Evolutionary conservation across 2,113 vertebrate genomes (phyloP).

Genomic region (Tricholaema leucomelas): DNA sequence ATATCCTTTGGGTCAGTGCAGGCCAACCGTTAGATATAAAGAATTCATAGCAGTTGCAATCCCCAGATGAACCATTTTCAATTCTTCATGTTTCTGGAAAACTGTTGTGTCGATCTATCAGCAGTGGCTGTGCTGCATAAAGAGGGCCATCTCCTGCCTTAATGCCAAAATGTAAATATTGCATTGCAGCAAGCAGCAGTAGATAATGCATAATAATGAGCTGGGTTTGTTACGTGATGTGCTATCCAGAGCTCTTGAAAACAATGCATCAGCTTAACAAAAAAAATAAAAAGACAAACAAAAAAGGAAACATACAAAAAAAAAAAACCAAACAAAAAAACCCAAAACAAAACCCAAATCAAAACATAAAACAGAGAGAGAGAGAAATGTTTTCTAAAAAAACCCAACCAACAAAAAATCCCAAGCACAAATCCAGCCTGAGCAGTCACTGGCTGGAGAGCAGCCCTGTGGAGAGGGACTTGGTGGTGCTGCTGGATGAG

Average conservation of each 20-base stretch:
- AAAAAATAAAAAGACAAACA: too few species aligned
- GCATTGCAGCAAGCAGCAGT: slow-evolving; percentile 57
- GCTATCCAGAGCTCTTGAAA: slow-evolving; percentile 35
- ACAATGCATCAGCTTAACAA: slow-evolving; percentile 14
- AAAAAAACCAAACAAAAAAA: too few species aligned
- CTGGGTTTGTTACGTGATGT: slow-evolving; percentile 31
- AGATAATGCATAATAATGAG: slow-evolving; percentile 66
- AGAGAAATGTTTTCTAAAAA: background rate
- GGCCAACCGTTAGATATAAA: slow-evolving; percentile 73
- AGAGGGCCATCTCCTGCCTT: slow-evolving; percentile 52
- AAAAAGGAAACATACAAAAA: too few species aligned
- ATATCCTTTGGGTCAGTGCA: slow-evolving; percentile 73
- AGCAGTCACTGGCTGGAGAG: too few species aligned
- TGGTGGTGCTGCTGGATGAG: too few species aligned
- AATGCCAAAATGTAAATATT: slow-evolving; percentile 70
- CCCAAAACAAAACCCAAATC: too few species aligned
- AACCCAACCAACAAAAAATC: too few species aligned
- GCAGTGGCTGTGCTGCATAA: slow-evolving; percentile 33
- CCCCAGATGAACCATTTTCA: slow-evolving; percentile 67
- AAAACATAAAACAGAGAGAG: background rate
- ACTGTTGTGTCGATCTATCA: slow-evolving; percentile 41
- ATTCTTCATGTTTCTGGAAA: slow-evolving; percentile 64
- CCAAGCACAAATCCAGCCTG: too few species aligned
- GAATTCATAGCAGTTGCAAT: slow-evolving; percentile 68
- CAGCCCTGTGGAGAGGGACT: too few species aligned